A percentile compares a stretch with the other conserved stretches of the same genome.
These are phyloP conservation scores for Macrophya alboannulata DNA, from an alignment of 2,888 invertebrate species.

Conservation along the genomic window DNA sequence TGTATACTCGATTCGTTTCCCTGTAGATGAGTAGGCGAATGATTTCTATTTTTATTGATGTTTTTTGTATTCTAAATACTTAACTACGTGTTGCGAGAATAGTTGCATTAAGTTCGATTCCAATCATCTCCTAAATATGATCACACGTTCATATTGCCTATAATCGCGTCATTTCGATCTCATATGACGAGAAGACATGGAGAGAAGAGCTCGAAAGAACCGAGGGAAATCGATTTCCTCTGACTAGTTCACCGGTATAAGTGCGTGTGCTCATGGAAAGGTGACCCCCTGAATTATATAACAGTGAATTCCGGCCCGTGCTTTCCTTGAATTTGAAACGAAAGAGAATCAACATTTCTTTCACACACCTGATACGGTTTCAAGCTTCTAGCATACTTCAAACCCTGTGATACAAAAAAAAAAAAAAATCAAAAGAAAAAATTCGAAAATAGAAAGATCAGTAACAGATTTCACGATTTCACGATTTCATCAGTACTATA, in stretches of 20 bases:
- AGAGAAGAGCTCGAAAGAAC: not conserved
- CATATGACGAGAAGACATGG: not conserved
- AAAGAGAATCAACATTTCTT: not conserved
- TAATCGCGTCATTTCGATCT: not conserved
- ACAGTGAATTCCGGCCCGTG: not conserved
- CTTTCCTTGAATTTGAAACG: not conserved
- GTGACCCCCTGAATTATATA: constrained; percentile 28
- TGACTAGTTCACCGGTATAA: constrained; percentile 3
- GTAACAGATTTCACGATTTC: not conserved
- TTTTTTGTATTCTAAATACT: not conserved
- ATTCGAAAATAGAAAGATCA: not conserved
- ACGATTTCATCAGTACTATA: not conserved
- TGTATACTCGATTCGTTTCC: not conserved
- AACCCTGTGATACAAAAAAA: not conserved
- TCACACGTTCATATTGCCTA: not conserved
- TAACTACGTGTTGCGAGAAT: not conserved
- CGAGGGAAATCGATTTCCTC: constrained; percentile 21
- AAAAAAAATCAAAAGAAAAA: not conserved
- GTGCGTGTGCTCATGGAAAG: constrained; percentile 15
- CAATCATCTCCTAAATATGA: not conserved
- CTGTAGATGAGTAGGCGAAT: not conserved
- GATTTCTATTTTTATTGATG: too few relatives aligned
- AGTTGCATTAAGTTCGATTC: not conserved
- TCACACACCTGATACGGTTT: not conserved
- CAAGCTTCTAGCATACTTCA: not conserved